Evolutionary conservation across 1,140 invertebrate species (phyloP).

Genomic region (Antheraea pernyi): DNA sequence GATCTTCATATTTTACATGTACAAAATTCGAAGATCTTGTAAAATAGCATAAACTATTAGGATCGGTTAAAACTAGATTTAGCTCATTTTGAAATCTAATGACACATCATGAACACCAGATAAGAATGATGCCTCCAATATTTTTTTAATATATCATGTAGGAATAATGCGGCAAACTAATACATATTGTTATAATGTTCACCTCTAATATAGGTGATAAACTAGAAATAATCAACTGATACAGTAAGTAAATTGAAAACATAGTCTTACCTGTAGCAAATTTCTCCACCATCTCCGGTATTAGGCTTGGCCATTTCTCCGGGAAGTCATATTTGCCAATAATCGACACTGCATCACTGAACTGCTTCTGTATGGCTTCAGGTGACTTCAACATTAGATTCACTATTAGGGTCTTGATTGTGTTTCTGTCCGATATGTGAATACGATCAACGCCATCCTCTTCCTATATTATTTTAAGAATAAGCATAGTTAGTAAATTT

Average conservation of each 20-base stretch:
- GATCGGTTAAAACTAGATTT: too few relatives aligned
- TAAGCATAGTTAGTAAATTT: not conserved
- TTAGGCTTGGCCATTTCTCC: slow-evolving; percentile 94
- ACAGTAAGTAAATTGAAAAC: not conserved
- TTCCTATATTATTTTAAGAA: slow-evolving; percentile 77
- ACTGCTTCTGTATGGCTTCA: slow-evolving; percentile 93
- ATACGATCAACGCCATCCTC: slow-evolving; percentile 91
- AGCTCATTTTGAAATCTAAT: too few relatives aligned
- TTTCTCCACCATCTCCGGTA: slow-evolving; percentile 95
- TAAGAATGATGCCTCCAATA: too few relatives aligned
- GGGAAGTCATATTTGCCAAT: slow-evolving; percentile 98
- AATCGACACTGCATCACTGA: slow-evolving; percentile 97
- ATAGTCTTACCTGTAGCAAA: slow-evolving; percentile 84
- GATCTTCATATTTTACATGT: too few relatives aligned
- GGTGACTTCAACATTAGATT: slow-evolving; percentile 95
- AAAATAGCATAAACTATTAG: too few relatives aligned
- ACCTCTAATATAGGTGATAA: too few relatives aligned
- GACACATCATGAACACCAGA: too few relatives aligned
- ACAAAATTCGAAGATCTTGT: too few relatives aligned
- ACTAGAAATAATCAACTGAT: too few relatives aligned
- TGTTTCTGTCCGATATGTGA: slow-evolving; percentile 86
- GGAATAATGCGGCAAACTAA: too few relatives aligned
- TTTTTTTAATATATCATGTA: too few relatives aligned
- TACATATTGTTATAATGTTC: too few relatives aligned
- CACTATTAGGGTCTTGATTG: slow-evolving; percentile 93